These are phyloP conservation scores for Ennomos quercinarius DNA, from an alignment of 2,888 invertebrate genomes.

Conservation along the genomic window DNA sequence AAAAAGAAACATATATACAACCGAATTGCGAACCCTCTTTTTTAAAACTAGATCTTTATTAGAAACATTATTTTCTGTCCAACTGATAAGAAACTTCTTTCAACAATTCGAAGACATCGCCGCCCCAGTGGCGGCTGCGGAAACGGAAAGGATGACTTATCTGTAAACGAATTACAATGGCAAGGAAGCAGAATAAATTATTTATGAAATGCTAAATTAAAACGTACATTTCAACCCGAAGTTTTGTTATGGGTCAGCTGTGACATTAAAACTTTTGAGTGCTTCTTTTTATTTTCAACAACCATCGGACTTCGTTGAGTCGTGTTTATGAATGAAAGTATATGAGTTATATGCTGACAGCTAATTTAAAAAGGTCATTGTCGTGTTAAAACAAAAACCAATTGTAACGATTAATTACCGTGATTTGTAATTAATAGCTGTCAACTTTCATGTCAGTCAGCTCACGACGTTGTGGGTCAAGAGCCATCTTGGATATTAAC, in stretches of 20 bases:
- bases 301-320: neutral
- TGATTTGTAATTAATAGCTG: slow-evolving; percentile 60
- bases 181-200: slow-evolving; percentile 57
- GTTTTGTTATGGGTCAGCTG: neutral
- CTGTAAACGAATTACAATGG: slow-evolving; percentile 58
- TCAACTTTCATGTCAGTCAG: slow-evolving; percentile 56
- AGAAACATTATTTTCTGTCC: slow-evolving; percentile 36
- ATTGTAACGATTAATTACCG: slow-evolving; percentile 63
- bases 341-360: slow-evolving; percentile 26
- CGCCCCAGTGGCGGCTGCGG: slow-evolving; percentile 30
- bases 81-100: slow-evolving; percentile 58
- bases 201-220: slow-evolving; percentile 48
- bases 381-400: slow-evolving; percentile 54
- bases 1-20: too few species aligned
- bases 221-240: neutral
- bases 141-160: slow-evolving; percentile 53
- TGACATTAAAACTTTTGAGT: too few species aligned
- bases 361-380: slow-evolving; percentile 53
- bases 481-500: slow-evolving; percentile 34
- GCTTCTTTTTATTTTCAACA: too few species aligned
- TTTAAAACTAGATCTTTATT: too few species aligned
- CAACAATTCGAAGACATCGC: slow-evolving; percentile 53
- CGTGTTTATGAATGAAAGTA: slow-evolving; percentile 12
- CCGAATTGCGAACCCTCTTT: too few species aligned
- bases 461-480: slow-evolving; percentile 51